These are phyloP conservation scores for Drosophila niveifrons DNA, from an alignment of 2,888 invertebrate genomes.

Conservation along the genomic window DNA sequence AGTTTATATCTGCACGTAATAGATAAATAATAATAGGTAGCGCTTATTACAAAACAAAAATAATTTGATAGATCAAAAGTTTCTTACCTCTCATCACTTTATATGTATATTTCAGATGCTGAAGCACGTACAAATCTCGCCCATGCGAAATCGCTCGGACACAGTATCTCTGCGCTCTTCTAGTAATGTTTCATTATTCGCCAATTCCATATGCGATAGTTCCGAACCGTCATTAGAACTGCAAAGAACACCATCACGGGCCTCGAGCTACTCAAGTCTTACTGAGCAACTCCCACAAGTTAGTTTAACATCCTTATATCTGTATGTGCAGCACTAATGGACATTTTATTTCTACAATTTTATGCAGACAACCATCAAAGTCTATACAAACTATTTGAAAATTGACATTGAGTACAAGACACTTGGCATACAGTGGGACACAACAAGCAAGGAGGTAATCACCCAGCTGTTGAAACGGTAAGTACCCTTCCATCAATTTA, in stretches of 20 bases:
- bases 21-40: too few relatives aligned
- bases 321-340: neutral
- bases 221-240: slow-evolving; percentile 87
- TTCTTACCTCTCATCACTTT: neutral
- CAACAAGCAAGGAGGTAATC: slow-evolving; percentile 95
- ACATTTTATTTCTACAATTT: neutral
- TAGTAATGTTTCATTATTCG: slow-evolving; percentile 87
- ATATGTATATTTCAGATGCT: slow-evolving; percentile 88
- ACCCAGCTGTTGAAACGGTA: slow-evolving; percentile 93
- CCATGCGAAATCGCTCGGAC: slow-evolving; percentile 93
- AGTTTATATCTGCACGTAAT: too few relatives aligned
- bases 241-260: slow-evolving; percentile 88
- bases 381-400: slow-evolving; percentile 94
- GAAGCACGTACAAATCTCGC: slow-evolving; percentile 96
- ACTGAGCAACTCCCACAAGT: slow-evolving; percentile 87
- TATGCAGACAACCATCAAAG: slow-evolving; percentile 94
- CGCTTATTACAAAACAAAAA: too few relatives aligned
- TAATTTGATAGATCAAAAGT: too few relatives aligned
- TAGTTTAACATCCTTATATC: slow-evolving; percentile 7
- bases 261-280: slow-evolving; percentile 89
- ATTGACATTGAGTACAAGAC: slow-evolving; percentile 99
- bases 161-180: slow-evolving; percentile 90
- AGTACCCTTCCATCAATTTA: slow-evolving; percentile 37
- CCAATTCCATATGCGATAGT: slow-evolving; percentile 88
- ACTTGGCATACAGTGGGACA: slow-evolving; percentile 94